Evolutionary conservation across 2,888 invertebrate genomes (phyloP).

Genomic region (Odiellus spinosus): DNA sequence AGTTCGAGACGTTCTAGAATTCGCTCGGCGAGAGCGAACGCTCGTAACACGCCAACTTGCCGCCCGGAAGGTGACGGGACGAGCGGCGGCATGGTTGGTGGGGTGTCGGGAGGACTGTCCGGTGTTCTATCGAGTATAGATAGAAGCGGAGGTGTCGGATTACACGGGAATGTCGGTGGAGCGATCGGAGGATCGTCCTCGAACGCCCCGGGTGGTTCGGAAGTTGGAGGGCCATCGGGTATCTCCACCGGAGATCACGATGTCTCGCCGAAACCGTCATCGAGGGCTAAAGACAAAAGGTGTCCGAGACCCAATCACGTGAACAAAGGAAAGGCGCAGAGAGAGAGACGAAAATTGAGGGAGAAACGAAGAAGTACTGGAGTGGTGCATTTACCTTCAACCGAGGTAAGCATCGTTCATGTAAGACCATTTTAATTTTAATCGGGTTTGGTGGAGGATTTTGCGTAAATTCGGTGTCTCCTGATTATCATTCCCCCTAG

Average conservation of each 20-base stretch:
- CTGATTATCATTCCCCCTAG: too few relatives aligned
- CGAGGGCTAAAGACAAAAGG: slow-evolving; percentile 33
- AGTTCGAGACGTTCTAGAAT: slow-evolving; percentile 38
- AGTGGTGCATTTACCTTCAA: slow-evolving; percentile 42
- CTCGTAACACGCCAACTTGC: slow-evolving; percentile 23
- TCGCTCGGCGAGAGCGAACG: slow-evolving; percentile 36
- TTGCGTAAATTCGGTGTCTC: too few relatives aligned
- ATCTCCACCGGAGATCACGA: slow-evolving; percentile 26
- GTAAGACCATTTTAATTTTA: too few relatives aligned
- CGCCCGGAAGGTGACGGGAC: not conserved
- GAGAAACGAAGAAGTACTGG: slow-evolving; percentile 43
- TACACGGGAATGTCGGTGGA: too few relatives aligned
- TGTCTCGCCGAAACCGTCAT: slow-evolving; percentile 33
- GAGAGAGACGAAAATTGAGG: slow-evolving; percentile 41
- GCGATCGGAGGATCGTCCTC: too few relatives aligned
- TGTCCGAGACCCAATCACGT: slow-evolving; percentile 33
- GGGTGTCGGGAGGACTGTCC: slow-evolving; percentile 14
- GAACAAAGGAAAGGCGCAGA: slow-evolving; percentile 39
- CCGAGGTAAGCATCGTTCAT: slow-evolving; percentile 33
- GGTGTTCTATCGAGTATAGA: slow-evolving; percentile 6
- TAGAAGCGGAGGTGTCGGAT: too few relatives aligned
- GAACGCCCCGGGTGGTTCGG: slow-evolving; percentile 5
- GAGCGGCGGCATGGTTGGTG: slow-evolving; percentile 13
- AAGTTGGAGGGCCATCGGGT: slow-evolving; percentile 6
- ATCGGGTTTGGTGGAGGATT: too few relatives aligned